Base-by-base conservation (phyloP, 92 coral and sea anemone species). In the Metridium senile region DNA sequence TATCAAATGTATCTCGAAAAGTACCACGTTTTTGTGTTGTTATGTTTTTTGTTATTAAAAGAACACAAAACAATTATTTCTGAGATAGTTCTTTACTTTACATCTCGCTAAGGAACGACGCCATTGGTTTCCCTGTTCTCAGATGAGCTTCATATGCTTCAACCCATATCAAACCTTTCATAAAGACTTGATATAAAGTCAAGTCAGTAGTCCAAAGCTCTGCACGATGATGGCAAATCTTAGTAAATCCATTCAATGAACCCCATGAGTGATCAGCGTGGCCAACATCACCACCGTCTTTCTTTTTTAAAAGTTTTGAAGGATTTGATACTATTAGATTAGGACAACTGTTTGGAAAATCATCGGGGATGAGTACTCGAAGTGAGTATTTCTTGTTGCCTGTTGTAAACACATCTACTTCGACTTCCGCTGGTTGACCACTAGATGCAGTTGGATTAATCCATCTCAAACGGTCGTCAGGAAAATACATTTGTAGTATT, bases 91-190 rank as follows among this genome's bases (percentile, higher is more conserved):
- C 34, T 2, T 23, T 20, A 9, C 46, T 30, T 58, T 25, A 75
- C 94, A 86, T 86, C 51, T 89, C 94, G 47, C 69, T 35, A 66
- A 89, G 62, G 76, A 67, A 89, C 30, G 49, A 72, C 62, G 34
- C 30, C 33, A 89, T 46, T 0, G 88, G 45, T 26, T 87, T 67
- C 13, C 94, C 93, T 20, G 97, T 90, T n/a, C 72, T 79, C 29
- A 75, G 85, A 58, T 90, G 93, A 22, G 81, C 82, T 39, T 93
- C 98, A 34, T 93, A 93, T 0, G 95, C 98, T 23, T 93, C 98
- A 70, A 93, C 31, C 98, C 98, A 93, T 13, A 93, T 53, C 59
- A 88, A 31, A 20, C 98, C 98, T 70, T 93, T 93, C 90, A 93
- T 87, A 29, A 84, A 66, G 11, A 90, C 82, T 70, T 93, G 93